These are phyloP conservation scores for Omphaloscelis lunosa DNA, from an alignment of 2,888 invertebrate genomes.

Conservation along the genomic window DNA sequence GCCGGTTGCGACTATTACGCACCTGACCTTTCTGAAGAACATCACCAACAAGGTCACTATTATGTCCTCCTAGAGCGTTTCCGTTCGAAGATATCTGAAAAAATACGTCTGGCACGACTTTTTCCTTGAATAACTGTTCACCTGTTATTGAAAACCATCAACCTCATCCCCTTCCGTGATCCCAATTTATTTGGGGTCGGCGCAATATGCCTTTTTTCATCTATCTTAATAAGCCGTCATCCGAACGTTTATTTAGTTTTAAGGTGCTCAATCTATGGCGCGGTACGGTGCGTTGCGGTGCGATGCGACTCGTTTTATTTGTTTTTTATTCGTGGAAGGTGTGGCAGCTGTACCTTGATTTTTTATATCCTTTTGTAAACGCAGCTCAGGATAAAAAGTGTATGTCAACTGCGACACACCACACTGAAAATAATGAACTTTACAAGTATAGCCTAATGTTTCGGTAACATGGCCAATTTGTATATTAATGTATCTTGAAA, in stretches of 20 bases:
- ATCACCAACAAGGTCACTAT: not conserved
- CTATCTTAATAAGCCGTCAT: slow-evolving; percentile 43
- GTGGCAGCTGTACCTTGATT: not conserved
- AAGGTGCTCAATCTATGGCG: slow-evolving; percentile 1
- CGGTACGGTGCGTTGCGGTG: not conserved
- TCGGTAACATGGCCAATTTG: not conserved
- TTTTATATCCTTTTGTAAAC: not conserved
- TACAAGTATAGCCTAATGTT: not conserved
- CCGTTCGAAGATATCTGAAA: not conserved
- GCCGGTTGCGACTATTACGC: not conserved
- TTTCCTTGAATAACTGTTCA: slow-evolving; percentile 29
- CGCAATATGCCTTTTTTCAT: slow-evolving; percentile 43
- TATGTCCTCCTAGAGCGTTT: not conserved
- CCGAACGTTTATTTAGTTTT: slow-evolving; percentile 42
- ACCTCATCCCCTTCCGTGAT: slow-evolving; percentile 34
- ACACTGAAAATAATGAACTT: no score
- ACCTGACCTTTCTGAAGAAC: not conserved
- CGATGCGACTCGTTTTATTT: not conserved
- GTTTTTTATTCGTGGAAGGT: not conserved
- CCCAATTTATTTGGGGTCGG: slow-evolving; percentile 52
- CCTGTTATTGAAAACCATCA: slow-evolving; percentile 52
- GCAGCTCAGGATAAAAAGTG: no score
- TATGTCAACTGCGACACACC: no score
- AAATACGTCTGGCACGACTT: not conserved
- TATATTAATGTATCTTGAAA: no score